These are phyloP conservation scores for Chaetodon trifasciatus DNA, from an alignment of 2,797 vertebrate genomes.

Conservation along the genomic window DNA sequence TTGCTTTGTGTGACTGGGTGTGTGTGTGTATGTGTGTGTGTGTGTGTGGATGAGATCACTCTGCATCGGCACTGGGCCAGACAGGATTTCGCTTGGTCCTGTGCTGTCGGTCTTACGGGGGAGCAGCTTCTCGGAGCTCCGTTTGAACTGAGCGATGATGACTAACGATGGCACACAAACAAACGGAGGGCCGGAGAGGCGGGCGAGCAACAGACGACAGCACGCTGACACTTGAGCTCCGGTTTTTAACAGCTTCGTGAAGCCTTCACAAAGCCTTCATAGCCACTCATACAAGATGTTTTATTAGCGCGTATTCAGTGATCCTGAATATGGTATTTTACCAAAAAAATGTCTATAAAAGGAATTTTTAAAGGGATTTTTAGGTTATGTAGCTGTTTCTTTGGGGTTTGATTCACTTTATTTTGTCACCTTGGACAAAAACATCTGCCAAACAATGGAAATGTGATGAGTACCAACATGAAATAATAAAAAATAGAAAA, in stretches of 20 bases:
- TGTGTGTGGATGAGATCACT: constrained; percentile 71
- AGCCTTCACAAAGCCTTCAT: constrained; percentile 15
- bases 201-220: constrained; percentile 49
- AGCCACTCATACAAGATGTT: constrained; percentile 11
- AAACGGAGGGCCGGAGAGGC: constrained; percentile 56
- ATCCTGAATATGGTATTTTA: background rate
- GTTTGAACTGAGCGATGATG: constrained; percentile 67
- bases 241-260: constrained; percentile 34
- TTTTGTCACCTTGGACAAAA: background rate
- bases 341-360: background rate
- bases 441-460: background rate
- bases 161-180: constrained; percentile 70
- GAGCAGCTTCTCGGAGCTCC: constrained; percentile 43
- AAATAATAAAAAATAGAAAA: background rate
- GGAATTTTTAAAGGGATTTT: background rate
- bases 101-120: constrained; percentile 46
- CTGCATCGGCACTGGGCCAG: constrained; percentile 66
- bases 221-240: constrained; percentile 45
- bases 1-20: constrained; percentile 36
- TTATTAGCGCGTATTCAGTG: background rate
- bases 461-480: background rate
- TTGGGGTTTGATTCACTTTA: background rate
- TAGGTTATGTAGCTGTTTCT: background rate
- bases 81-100: constrained; percentile 70
- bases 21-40: constrained; percentile 30